Conservation (phyloP, 2,797 vertebrate genomes). For the Hemitrygon akajei region DNA sequence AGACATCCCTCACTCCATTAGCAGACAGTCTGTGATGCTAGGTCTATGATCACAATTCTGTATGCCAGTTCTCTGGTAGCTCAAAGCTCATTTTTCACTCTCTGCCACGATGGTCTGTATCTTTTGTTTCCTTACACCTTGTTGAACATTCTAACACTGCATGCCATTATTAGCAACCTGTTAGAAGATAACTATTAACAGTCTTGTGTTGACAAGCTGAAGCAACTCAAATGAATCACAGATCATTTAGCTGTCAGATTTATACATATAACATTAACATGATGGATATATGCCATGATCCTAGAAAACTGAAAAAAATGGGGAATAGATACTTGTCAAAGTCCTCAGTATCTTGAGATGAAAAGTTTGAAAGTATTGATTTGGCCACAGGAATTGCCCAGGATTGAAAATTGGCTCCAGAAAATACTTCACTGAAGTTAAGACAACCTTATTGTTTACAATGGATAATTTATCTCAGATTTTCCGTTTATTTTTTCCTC, state of each 20-base stretch:
- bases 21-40: background rate
- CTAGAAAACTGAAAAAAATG: background rate
- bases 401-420: background rate
- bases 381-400: background rate
- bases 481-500: background rate
- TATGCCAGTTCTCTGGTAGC: background rate
- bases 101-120: background rate
- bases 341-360: background rate
- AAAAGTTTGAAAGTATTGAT: background rate
- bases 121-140: constrained; percentile 28
- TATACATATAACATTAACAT: background rate
- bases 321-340: background rate
- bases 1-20: constrained; percentile 13
- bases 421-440: background rate
- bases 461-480: background rate
- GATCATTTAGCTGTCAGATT: background rate
- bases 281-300: background rate
- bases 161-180: background rate
- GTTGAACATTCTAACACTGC: background rate
- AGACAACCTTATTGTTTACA: background rate
- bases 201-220: background rate
- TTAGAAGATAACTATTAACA: background rate
- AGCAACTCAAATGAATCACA: background rate
- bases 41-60: background rate
- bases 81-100: background rate